Evolutionary conservation across 2,113 vertebrate genomes (phyloP).

Genomic region (Polypterus bichir): DNA sequence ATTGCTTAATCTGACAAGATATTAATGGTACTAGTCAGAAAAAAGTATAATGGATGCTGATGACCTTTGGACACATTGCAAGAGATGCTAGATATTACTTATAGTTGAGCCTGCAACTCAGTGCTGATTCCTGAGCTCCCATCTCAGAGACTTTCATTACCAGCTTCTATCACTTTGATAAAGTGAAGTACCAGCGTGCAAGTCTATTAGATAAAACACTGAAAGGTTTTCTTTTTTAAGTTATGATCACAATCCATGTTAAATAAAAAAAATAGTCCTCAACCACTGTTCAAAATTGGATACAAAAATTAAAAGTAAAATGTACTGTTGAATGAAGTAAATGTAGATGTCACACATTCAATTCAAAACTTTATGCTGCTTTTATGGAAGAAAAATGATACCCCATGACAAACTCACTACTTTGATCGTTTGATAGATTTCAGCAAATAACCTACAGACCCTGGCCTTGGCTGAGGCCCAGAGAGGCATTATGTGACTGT

Average conservation of each 20-base stretch:
- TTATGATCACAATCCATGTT: background rate
- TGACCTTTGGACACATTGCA: slow-evolving; percentile 48
- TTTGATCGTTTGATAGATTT: too few relatives aligned
- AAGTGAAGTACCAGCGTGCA: slow-evolving; percentile 38
- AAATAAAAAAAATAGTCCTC: background rate
- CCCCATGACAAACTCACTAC: too few relatives aligned
- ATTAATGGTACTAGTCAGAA: slow-evolving; percentile 47
- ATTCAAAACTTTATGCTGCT: too few relatives aligned
- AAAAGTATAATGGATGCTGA: slow-evolving; percentile 56
- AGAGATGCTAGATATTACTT: slow-evolving; percentile 39
- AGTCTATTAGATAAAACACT: slow-evolving; percentile 35
- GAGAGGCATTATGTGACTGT: too few relatives aligned
- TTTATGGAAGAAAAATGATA: too few relatives aligned
- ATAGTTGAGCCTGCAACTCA: slow-evolving; percentile 37
- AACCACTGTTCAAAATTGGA: too few relatives aligned
- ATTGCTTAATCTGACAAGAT: slow-evolving; percentile 61
- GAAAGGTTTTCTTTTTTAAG: slow-evolving; percentile 3
- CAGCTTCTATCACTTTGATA: slow-evolving; percentile 47
- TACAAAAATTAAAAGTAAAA: too few relatives aligned
- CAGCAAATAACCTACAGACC: too few relatives aligned
- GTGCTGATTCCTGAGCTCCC: slow-evolving; percentile 36
- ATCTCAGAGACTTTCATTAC: slow-evolving; percentile 45
- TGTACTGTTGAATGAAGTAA: too few relatives aligned
- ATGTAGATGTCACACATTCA: too few relatives aligned
- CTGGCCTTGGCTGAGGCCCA: too few relatives aligned